These are phyloP conservation scores for Teinopalpus imperialis DNA, from an alignment of 2,888 invertebrate species.

Conservation along the genomic window DNA sequence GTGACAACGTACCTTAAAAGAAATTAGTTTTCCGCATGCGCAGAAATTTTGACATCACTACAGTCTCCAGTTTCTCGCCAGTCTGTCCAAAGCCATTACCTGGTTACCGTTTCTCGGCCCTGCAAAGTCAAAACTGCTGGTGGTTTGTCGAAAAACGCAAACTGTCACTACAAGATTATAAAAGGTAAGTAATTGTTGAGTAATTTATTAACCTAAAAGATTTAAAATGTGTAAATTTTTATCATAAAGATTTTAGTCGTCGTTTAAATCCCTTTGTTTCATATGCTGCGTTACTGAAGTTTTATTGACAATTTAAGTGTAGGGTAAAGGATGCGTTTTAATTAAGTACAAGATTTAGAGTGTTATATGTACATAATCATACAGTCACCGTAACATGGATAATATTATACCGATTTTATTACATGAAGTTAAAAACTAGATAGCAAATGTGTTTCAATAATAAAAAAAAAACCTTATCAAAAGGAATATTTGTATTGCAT, in stretches of 20 bases:
- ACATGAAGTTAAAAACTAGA: no score
- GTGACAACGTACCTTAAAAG: conserved; percentile 29
- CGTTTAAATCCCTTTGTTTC: conserved; percentile 20
- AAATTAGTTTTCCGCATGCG: conserved; percentile 46
- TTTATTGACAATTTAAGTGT: neutral
- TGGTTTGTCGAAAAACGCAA: conserved; percentile 12
- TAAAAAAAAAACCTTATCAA: no score
- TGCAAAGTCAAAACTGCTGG: neutral
- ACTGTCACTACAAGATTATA: conserved; percentile 19
- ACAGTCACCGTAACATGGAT: no score
- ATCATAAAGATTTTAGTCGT: neutral
- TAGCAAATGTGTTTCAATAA: no score
- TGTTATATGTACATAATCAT: no score
- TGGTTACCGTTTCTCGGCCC: neutral
- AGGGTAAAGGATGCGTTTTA: neutral
- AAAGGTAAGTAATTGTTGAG: conserved; percentile 3
- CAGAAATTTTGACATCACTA: conserved; percentile 43
- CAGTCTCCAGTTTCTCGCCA: conserved; percentile 35
- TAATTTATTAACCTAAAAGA: neutral
- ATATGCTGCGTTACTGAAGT: conserved; percentile 5
- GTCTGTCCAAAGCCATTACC: conserved; percentile 32
- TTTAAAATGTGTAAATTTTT: neutral
- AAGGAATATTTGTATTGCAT: no score
- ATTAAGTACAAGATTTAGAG: neutral
- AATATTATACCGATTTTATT: no score